Conservation (phyloP, 2,888 invertebrate species). For the Xylocampa areola region DNA sequence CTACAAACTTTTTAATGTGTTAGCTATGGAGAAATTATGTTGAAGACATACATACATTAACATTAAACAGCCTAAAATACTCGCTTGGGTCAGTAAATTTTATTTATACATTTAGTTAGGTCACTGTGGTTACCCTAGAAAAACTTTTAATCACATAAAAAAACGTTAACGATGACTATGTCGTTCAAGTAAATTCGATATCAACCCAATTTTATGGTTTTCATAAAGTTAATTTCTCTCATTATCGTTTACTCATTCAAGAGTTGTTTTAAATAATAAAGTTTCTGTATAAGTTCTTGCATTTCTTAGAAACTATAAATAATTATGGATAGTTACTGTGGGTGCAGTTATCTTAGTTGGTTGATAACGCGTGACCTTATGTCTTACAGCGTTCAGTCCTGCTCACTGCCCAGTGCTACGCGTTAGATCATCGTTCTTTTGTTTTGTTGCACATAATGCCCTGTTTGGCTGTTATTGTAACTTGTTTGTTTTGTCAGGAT, state of each 20-base stretch:
- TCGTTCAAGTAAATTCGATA: not conserved
- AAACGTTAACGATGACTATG: not conserved
- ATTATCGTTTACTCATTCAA: conserved; percentile 1
- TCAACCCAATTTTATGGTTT: not conserved
- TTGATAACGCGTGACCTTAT: conserved; percentile 56
- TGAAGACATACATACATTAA: conserved; percentile 3
- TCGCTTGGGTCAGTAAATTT: conserved; percentile 11
- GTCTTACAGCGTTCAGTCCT: conserved; percentile 27
- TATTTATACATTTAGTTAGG: conserved; percentile 11
- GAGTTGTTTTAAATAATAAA: conserved; percentile 9
- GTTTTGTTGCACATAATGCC: conserved; percentile 25
- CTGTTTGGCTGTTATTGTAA: conserved; percentile 33
- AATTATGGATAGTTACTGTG: conserved; percentile 24
- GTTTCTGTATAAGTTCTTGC: conserved; percentile 18
- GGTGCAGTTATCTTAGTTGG: conserved; percentile 41
- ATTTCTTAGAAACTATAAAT: conserved; percentile 35
- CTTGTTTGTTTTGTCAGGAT: conserved; percentile 22
- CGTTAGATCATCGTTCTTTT: conserved; percentile 41
- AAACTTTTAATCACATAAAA: not conserved
- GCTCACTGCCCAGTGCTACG: conserved; percentile 15
- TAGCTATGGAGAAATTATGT: conserved; percentile 4
- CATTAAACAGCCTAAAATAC: conserved; percentile 13
- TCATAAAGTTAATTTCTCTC: not conserved
- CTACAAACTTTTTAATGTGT: conserved; percentile 9
- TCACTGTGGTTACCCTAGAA: not conserved